These are phyloP conservation scores for Nysson spinosus DNA, from an alignment of 2,888 invertebrate genomes.

Conservation along the genomic window DNA sequence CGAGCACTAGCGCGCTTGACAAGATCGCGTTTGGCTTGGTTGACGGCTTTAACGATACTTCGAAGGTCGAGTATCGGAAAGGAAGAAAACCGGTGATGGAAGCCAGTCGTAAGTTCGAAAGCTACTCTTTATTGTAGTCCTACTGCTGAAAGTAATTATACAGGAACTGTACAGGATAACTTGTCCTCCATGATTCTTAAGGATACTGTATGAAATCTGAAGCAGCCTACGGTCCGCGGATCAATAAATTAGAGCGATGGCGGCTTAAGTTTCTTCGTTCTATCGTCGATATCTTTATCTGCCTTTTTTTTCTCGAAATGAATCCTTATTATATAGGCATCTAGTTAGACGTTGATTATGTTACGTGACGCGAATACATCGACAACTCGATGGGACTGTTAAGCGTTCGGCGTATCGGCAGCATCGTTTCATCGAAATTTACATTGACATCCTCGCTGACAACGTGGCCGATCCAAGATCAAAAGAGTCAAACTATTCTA, in stretches of 20 bases:
- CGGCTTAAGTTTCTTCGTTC: not conserved
- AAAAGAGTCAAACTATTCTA: constrained; percentile 21
- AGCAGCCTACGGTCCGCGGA: constrained; percentile 7
- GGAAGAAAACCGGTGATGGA: not conserved
- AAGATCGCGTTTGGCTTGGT: constrained; percentile 2
- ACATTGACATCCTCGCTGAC: not conserved
- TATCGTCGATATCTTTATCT: constrained; percentile 15
- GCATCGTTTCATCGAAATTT: not conserved
- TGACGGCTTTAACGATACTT: constrained; percentile 12
- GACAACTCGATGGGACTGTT: constrained; percentile 11
- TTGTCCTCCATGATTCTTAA: constrained; percentile 17
- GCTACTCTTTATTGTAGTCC: constrained; percentile 52
- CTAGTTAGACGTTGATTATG: constrained; percentile 24
- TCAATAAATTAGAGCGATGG: constrained; percentile 42
- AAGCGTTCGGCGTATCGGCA: no score
- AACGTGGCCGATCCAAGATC: not conserved
- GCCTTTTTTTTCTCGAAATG: constrained; percentile 39
- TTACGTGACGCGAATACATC: constrained; percentile 10
- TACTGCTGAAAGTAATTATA: constrained; percentile 47
- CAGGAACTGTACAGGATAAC: constrained; percentile 61
- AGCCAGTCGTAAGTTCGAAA: constrained; percentile 36
- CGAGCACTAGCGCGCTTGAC: constrained; percentile 43
- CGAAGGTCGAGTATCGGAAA: not conserved
- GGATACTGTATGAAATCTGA: constrained; percentile 17
- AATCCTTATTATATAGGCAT: constrained; percentile 47